Conservation (phyloP, 2,113 vertebrate genomes). For the Xenopus tropicalis region UCB_Xtro_10.0 CM004449.2:75035501-75036000, state of each 20-base stretch:
- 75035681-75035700: conserved; percentile 9
- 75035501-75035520: too few species aligned
- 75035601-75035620: not conserved
- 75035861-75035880: too few species aligned
- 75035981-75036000: too few species aligned
- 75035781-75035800: not conserved
- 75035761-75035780: conserved; percentile 12
- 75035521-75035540: too few species aligned
- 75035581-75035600: not conserved
- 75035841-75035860: not conserved
- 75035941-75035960: too few species aligned
- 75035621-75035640: not conserved
- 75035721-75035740: conserved; percentile 21
- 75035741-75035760: conserved; percentile 29
- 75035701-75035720: conserved; percentile 4
- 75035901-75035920: too few species aligned
- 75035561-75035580: not conserved
- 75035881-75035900: too few species aligned
- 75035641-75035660: too few species aligned
- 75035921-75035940: too few species aligned
- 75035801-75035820: not conserved
- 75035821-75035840: conserved; percentile 14
- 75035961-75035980: too few species aligned
- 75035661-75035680: too few species aligned
- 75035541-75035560: not conserved